These are phyloP conservation scores for Cephus cinctus DNA, from an alignment of 1,140 invertebrate species.

Conservation along the genomic window DNA sequence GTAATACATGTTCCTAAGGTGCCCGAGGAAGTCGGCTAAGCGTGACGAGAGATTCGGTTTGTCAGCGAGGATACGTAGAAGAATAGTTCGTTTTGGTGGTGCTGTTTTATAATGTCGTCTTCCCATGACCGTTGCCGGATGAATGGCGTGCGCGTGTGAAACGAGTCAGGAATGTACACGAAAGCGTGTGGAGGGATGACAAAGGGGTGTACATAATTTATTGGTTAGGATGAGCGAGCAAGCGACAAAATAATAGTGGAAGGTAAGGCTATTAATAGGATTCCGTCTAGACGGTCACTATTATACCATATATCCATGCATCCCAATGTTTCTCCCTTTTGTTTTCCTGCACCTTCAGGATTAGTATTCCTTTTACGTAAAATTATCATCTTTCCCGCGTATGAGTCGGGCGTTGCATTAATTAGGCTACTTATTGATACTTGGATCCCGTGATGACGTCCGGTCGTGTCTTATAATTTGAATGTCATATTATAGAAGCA, in stretches of 20 bases:
- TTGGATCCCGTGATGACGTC: no score
- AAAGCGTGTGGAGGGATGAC: background rate
- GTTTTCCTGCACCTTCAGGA: background rate
- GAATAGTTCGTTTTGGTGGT: conserved; percentile 7
- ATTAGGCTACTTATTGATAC: no score
- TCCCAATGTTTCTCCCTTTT: background rate
- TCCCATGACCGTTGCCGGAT: background rate
- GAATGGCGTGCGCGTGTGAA: conserved; percentile 6
- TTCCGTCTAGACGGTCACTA: conserved; percentile 1
- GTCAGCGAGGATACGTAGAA: conserved; percentile 2
- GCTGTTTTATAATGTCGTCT: conserved; percentile 10
- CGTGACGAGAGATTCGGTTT: background rate
- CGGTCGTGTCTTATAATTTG: no score
- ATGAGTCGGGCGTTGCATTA: no score
- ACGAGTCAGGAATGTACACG: background rate
- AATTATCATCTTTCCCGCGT: no score
- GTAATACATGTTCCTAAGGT: no score
- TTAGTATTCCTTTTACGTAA: no score
- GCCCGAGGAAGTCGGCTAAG: background rate
- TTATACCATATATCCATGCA: conserved; percentile 5
- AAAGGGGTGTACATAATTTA: conserved; percentile 9
- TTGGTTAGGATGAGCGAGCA: conserved; percentile 1
- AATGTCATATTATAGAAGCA: no score
- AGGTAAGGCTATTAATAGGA: conserved; percentile 5
- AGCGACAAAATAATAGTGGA: conserved; percentile 5